phyloP scores from a whole-genome alignment of 64 coral and sea anemone genomes.

The Stylophora pistillata region DNA sequence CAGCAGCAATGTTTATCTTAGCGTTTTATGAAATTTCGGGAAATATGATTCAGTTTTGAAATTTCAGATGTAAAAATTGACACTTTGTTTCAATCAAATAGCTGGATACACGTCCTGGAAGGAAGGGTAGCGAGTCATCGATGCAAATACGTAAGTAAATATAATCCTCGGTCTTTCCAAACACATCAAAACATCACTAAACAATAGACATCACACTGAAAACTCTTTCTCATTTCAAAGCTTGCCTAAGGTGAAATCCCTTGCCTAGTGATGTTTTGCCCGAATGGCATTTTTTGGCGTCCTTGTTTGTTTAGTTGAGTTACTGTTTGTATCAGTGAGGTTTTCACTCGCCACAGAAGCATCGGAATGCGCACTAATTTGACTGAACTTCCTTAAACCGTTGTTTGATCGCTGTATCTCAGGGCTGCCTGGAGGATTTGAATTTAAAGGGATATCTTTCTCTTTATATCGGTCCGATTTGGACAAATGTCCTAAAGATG shows the following conservation, averaged over 20 bases:
- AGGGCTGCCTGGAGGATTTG: not conserved
- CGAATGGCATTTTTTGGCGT: not conserved
- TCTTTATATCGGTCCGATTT: constrained; percentile 4
- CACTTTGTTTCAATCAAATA: not conserved
- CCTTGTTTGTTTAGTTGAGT: not conserved
- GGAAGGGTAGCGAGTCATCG: not conserved
- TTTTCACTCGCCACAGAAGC: not conserved
- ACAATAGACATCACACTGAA: not conserved
- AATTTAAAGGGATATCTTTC: constrained; percentile 7
- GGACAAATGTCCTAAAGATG: constrained; percentile 1
- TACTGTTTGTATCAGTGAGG: not conserved
- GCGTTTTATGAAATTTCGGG: no score
- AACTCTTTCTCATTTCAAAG: not conserved
- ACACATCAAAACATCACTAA: not conserved
- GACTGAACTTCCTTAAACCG: constrained; percentile 31
- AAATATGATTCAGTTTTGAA: no score
- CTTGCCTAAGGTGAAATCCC: not conserved
- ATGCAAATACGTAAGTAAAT: constrained; percentile 4
- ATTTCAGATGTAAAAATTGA: not conserved
- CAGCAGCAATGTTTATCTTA: no score
- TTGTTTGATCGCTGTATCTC: not conserved
- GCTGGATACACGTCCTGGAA: not conserved
- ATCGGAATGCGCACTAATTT: constrained; percentile 11
- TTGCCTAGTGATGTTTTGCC: constrained; percentile 2
- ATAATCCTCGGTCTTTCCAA: not conserved